These are phyloP conservation scores for Virgularia gustaviana DNA, from an alignment of 92 coral and sea anemone species.

Conservation along the genomic window DNA sequence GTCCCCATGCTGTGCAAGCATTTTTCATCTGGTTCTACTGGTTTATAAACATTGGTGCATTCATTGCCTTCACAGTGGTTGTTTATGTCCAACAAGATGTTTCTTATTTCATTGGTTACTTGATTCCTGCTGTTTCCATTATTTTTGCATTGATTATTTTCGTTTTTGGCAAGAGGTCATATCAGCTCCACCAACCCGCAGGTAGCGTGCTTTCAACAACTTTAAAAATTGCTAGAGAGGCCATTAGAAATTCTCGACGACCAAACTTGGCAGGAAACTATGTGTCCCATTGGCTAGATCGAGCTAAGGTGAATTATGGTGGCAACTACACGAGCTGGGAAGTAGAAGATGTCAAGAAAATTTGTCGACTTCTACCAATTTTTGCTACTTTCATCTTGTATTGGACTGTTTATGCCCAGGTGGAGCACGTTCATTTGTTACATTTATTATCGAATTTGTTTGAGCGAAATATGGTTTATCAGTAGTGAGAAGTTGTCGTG, in stretches of 20 bases:
- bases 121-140: constrained; percentile 68
- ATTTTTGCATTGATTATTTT: constrained; percentile 59
- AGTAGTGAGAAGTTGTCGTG: too few species aligned
- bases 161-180: constrained; percentile 60
- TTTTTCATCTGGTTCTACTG: constrained; percentile 98
- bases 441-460: too few species aligned
- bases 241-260: constrained; percentile 36
- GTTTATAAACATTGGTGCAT: constrained; percentile 87
- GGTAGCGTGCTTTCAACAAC: constrained; percentile 76
- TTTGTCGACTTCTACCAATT: constrained; percentile 66
- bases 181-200: constrained; percentile 63
- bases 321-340: constrained; percentile 62
- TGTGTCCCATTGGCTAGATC: constrained; percentile 64
- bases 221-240: constrained; percentile 53
- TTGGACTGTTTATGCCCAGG: constrained; percentile 88
- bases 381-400: constrained; percentile 68
- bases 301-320: constrained; percentile 68
- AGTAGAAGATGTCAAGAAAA: constrained; percentile 83
- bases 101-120: constrained; percentile 66
- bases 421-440: too few species aligned
- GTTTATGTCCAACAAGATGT: constrained; percentile 75
- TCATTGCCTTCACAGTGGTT: constrained; percentile 69
- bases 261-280: constrained; percentile 13
- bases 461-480: too few species aligned
- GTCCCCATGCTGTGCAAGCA: constrained; percentile 67